phyloP scores from a whole-genome alignment of 2,797 vertebrate genomes.

The Megalops cyprinoides region DNA sequence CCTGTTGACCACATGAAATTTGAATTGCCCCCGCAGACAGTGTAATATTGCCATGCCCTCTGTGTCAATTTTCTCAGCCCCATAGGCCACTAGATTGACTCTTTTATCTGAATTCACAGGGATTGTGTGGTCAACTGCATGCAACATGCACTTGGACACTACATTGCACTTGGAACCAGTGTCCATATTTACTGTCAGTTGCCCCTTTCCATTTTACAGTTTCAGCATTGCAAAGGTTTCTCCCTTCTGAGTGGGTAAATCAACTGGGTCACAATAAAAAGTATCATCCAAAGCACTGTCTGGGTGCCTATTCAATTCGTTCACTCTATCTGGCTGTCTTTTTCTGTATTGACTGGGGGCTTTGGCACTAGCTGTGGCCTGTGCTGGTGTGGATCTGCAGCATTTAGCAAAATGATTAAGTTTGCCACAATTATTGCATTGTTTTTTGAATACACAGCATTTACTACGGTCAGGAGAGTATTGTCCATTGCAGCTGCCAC shows the following conservation, averaged over 20 bases:
- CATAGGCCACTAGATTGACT: conserved; percentile 23
- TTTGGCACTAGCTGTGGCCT: not conserved
- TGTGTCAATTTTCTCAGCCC: conserved; percentile 17
- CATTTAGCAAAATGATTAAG: conserved; percentile 13
- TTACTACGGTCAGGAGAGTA: conserved; percentile 13
- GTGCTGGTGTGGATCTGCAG: not conserved
- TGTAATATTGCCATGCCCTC: conserved; percentile 2
- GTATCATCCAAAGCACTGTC: not conserved
- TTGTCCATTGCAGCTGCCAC: conserved; percentile 17
- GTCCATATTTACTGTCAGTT: conserved; percentile 6
- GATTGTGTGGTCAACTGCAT: not conserved
- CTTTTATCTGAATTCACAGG: not conserved
- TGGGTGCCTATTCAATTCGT: not conserved
- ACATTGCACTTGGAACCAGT: conserved; percentile 16
- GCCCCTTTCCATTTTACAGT: not conserved
- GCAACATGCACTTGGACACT: not conserved
- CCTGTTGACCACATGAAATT: conserved; percentile 18
- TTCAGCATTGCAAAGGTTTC: not conserved
- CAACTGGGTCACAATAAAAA: not conserved
- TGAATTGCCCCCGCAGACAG: not conserved
- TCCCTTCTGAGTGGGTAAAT: not conserved
- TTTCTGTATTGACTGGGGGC: not conserved
- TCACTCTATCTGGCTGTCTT: not conserved
- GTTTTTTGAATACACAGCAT: conserved; percentile 12
- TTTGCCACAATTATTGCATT: conserved; percentile 11